Base-by-base conservation (phyloP, 2,113 vertebrate genomes). In the Stegastes partitus region DNA sequence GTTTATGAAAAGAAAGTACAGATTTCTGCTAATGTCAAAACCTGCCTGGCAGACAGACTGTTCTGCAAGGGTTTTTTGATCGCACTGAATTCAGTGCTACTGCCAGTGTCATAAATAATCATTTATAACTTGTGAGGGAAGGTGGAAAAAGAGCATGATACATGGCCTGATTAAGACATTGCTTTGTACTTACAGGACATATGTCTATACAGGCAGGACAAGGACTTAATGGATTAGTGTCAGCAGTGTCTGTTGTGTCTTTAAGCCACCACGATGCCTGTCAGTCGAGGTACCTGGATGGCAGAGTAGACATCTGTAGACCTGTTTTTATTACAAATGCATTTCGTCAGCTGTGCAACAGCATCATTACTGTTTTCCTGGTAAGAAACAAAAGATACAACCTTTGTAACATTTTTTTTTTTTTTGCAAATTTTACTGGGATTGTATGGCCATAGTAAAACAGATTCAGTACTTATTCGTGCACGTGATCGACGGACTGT, bases 41-140 rank as follows among this genome's bases (percentile, higher is more conserved):
- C 11, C 56, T 53, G 16, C 16, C 44, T 62, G 37, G 31, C 47
- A 26, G 23, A 0, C 39, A 47, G 51, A 57, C 16, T 68, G 14
- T 67, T 62, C 44, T 74, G 62, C 47, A n/a, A 45, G 71, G 54
- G 75, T 51, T 39, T 78, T 85, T 89, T 81, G 73, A 70, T 59
- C 15, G 25, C 61, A 81, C 81, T 77, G 84, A 83, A 79, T 80
- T 77, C 37, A 69, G 23, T 49, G 51, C 57, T 55, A 25, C 44
- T 59, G 64, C 61, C 74, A 34, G 76, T 75, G 31, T 84, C 19
- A 69, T 79, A 69, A 89, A 89, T 64, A 91, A 91, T 90, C 78
- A 88, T 85, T 85, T 57, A 90, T 59, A 49, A 37, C 57, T 59
- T 77, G 67, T 80, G 81, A 58, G 51, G 23, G 65, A 77, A 65